Evolutionary conservation across 2,888 invertebrate species (phyloP), one percentile per base, ranked within the genome.

Genomic region (Diabrotica balteata): DNA sequence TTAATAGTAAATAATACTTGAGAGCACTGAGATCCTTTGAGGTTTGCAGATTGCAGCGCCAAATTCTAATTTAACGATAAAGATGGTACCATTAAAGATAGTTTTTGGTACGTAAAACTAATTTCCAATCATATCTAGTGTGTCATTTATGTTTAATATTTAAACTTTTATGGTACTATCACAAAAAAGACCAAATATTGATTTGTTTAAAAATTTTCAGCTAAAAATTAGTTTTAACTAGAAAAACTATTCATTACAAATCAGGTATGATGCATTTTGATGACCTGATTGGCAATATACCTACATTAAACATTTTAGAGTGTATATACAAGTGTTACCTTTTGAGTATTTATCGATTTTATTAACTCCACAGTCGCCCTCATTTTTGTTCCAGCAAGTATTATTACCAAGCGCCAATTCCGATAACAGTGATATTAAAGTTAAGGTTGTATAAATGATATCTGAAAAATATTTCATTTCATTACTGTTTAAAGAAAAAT

Each of bases 311-410:
- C 22, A 70, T 53, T 71, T 68, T 60, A 70, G 10, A 57, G n/a
- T 8, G 42, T 50, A 4, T 50, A 17, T 52, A 44, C 11, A 17
- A 57, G 5, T 17, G 57, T 11, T 8, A 83, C 83, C 82, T 80
- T 77, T 78, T 8, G 79, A 76, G 64, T 83, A 83, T 74, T 78
- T 82, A 72, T 82, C 79, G 70, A 76, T 74, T 61, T 70, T 81
- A 67, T 81, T 78, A 68, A 75, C 71, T 45, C 66, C 69, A 60
- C 82, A 82, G 46, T 75, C 72, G 51, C 72, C 73, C 44, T 74
- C 73, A 54, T 77, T 72, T 47, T 76, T 69, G 42, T 73, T 73
- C 8, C 60, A 71, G 67, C 80, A 80, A 49, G 77, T 75, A 63
- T 79, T 77, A 59, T 73, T 69, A n/a, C 67, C 63, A 49, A 49